Conservation (phyloP, 23 tunicate species). For the Phallusia fumigata region DNA sequence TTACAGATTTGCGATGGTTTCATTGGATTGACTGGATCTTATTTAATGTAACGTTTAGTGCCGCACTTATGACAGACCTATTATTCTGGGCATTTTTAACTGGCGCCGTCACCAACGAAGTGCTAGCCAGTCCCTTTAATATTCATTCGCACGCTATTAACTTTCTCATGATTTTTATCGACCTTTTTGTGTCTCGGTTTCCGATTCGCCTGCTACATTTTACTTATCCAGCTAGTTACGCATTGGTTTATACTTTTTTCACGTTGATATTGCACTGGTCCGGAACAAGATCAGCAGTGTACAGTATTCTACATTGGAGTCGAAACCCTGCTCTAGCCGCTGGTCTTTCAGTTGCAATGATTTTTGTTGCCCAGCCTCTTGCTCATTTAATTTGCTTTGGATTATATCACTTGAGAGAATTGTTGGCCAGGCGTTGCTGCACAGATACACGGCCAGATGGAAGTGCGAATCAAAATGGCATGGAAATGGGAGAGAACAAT, state of each 20-base stretch:
- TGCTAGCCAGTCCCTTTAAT: slow-evolving; percentile 29
- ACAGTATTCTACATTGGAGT: slow-evolving; percentile 12
- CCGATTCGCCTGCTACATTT: slow-evolving; percentile 17
- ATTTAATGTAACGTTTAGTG: slow-evolving; percentile 30
- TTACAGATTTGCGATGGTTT: slow-evolving; percentile 43
- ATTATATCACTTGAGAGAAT: slow-evolving; percentile 14
- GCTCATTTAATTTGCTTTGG: slow-evolving; percentile 18
- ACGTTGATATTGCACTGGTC: slow-evolving; percentile 28
- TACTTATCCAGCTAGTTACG: neutral
- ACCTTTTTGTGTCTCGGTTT: slow-evolving; percentile 24
- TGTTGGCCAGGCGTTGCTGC: neutral
- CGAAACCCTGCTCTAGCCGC: slow-evolving; percentile 13
- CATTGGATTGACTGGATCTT: slow-evolving; percentile 55
- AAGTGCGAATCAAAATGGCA: neutral
- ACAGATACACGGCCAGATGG: neutral
- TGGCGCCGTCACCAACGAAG: neutral
- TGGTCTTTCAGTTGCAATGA: slow-evolving; percentile 13
- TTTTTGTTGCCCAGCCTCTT: slow-evolving; percentile 24
- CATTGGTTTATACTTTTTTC: slow-evolving; percentile 6
- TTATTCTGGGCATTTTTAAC: slow-evolving; percentile 56
- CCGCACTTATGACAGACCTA: slow-evolving; percentile 34
- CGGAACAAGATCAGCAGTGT: slow-evolving; percentile 9
- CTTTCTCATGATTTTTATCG: slow-evolving; percentile 45
- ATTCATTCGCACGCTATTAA: slow-evolving; percentile 64
- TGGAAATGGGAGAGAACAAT: slow-evolving; percentile 16